phyloP scores from a whole-genome alignment of 2,113 vertebrate genomes.

The Canis aureus region DNA sequence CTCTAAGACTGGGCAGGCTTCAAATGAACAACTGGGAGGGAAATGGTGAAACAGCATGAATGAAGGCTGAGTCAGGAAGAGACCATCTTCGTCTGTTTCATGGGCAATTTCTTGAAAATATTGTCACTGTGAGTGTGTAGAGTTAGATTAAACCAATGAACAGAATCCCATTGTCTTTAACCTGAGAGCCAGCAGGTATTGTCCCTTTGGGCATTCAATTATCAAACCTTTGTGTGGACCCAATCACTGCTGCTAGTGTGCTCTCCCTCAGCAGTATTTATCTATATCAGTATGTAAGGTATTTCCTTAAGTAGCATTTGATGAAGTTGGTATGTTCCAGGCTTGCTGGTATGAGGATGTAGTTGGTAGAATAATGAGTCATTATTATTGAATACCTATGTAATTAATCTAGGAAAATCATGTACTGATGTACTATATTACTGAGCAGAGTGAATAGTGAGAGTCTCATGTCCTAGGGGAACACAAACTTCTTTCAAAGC shows the following conservation, averaged over 20 bases:
- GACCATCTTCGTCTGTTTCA: neutral
- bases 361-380: conserved; percentile 67
- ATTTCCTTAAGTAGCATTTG: conserved; percentile 70
- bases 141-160: neutral
- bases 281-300: neutral
- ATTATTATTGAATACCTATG: conserved; percentile 73
- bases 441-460: conserved; percentile 37
- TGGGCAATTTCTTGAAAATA: neutral
- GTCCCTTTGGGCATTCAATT: neutral
- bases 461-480: conserved; percentile 63
- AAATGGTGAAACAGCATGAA: neutral
- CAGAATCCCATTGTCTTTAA: neutral
- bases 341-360: conserved; percentile 56
- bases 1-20: neutral
- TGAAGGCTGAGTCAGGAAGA: neutral
- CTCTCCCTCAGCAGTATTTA: neutral
- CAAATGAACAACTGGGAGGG: neutral
- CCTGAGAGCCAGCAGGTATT: neutral
- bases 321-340: conserved; percentile 52
- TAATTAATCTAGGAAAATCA: conserved; percentile 77
- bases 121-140: neutral
- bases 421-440: conserved; percentile 63
- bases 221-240: neutral
- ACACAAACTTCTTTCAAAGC: conserved; percentile 65
- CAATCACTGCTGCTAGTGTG: neutral